Percentiles rank a stretch among this genome's conserved stretches.
phyloP scores from a whole-genome alignment of 2,797 vertebrate genomes.

The Brachyrhaphis roseni region DNA sequence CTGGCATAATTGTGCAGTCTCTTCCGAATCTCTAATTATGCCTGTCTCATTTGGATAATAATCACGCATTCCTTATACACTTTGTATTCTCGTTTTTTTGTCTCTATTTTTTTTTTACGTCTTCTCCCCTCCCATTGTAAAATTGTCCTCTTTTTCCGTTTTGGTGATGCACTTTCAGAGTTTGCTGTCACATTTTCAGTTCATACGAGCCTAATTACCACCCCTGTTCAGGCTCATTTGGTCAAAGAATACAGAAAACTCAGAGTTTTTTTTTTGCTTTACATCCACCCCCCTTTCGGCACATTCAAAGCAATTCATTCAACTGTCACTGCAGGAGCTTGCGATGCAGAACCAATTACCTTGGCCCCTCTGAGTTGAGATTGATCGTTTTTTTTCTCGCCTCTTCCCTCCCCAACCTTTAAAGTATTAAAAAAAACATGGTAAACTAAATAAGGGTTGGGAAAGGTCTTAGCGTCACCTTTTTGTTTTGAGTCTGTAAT shows the following conservation, averaged over 20 bases:
- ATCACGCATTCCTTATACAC: conserved; percentile 74
- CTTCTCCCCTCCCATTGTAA: conserved; percentile 31
- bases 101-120: accelerated
- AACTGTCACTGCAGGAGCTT: conserved; percentile 84
- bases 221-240: conserved; percentile 87
- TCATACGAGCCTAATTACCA: conserved; percentile 85
- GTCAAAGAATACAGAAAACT: conserved; percentile 83
- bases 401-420: conserved; percentile 73
- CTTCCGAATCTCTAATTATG: conserved; percentile 77
- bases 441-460: conserved; percentile 85
- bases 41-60: conserved; percentile 79
- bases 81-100: conserved; percentile 36
- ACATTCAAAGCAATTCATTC: conserved; percentile 87
- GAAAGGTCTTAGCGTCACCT: conserved; percentile 83
- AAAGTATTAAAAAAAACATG: conserved; percentile 74
- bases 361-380: conserved; percentile 82
- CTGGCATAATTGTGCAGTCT: conserved; percentile 74
- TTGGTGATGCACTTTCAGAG: conserved; percentile 77
- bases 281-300: conserved; percentile 61
- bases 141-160: conserved; percentile 21
- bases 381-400: conserved; percentile 76
- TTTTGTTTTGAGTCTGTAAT: conserved; percentile 88
- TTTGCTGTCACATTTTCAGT: conserved; percentile 82
- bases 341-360: conserved; percentile 89
- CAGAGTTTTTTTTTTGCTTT: conserved; percentile 65